Base-by-base conservation (phyloP, 2,797 vertebrate genomes). In the Chromobotia macracanthus region DNA sequence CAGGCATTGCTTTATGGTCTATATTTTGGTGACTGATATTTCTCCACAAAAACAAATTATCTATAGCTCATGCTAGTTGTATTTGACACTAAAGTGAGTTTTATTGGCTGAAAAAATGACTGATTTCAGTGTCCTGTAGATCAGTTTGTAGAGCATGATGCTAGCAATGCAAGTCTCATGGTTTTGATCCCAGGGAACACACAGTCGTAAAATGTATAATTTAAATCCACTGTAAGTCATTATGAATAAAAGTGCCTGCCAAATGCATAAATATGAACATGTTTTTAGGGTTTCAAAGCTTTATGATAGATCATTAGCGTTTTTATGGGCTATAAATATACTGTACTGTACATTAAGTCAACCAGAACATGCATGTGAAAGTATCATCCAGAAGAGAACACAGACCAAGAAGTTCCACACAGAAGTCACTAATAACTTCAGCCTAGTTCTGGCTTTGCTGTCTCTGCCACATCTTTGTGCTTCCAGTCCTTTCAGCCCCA, bases 401-500 rank as follows among this genome's bases (percentile, higher is more conserved):
- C 23, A 76, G 46, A 63, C 7, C 70, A 72, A 61, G 63, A 55
- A 18, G 50, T 50, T 64, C 19, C 35, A 61, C 55, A 13, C 25
- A 61, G 25, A 44, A 51, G 41, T 79, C 51, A 72, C 71, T 60
- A 70, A 83, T 78, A 46, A 66, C 50, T 56, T 55, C 51, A 19
- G 66, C 41, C 48, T 28, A 28, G 31, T 3, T 19, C 75, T 63
- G 50, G 60, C 19, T 53, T 23, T 74, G 71, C 12, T 10, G 76
- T 77, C 0, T 2, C 41, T 72, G 70, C 74, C 55, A 78, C 78
- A 53, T 85, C 81, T 88, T 80, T 71, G 58, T 82, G 80, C 74
- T 64, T 82, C 80, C 70, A 31, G 55, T 83, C 84, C 67, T 76
- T 78, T 82, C 55, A 73, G 53, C 68, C 79, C 71, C 65, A 9